phyloP scores from a whole-genome alignment of 2,888 invertebrate species.

The Eucriotettix oculatus region DNA sequence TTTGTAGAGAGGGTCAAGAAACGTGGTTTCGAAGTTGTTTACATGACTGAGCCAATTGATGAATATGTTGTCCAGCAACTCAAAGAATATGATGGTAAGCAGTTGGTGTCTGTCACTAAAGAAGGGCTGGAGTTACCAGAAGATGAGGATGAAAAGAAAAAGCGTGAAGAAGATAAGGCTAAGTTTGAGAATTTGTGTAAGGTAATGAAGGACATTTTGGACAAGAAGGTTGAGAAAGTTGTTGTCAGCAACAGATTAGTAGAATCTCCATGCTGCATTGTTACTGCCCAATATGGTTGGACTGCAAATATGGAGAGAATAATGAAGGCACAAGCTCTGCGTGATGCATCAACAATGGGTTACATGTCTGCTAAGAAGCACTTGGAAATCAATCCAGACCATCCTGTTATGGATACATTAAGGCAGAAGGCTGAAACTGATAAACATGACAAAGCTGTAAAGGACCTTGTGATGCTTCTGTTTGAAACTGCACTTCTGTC shows the following conservation, averaged over 20 bases:
- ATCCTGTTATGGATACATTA: conserved; percentile 82
- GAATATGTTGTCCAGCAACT: conserved; percentile 98
- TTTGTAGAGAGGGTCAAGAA: conserved; percentile 97
- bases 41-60: conserved; percentile 99
- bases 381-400: conserved; percentile 92
- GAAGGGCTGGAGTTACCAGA: conserved; percentile 95
- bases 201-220: conserved; percentile 91
- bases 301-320: conserved; percentile 99
- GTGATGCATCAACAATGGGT: conserved; percentile 97
- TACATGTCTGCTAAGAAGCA: conserved; percentile 99
- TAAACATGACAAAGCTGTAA: conserved; percentile 96
- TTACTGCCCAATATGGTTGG: conserved; percentile 98
- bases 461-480: conserved; percentile 87
- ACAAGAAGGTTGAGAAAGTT: conserved; percentile 96
- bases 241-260: conserved; percentile 92
- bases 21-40: conserved; percentile 92
- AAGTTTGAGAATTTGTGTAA: conserved; percentile 66
- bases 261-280: conserved; percentile 96
- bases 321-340: conserved; percentile 97
- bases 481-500: conserved; percentile 93
- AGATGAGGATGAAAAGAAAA: conserved; percentile 94
- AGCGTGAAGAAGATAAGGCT: conserved; percentile 75
- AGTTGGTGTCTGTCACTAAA: conserved; percentile 91
- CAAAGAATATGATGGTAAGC: conserved; percentile 95
- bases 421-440: conserved; percentile 86